Evolutionary conservation across 2,113 vertebrate species (phyloP), one percentile per base, ranked within the genome.

Genomic region (Scalopus aquaticus): DNA sequence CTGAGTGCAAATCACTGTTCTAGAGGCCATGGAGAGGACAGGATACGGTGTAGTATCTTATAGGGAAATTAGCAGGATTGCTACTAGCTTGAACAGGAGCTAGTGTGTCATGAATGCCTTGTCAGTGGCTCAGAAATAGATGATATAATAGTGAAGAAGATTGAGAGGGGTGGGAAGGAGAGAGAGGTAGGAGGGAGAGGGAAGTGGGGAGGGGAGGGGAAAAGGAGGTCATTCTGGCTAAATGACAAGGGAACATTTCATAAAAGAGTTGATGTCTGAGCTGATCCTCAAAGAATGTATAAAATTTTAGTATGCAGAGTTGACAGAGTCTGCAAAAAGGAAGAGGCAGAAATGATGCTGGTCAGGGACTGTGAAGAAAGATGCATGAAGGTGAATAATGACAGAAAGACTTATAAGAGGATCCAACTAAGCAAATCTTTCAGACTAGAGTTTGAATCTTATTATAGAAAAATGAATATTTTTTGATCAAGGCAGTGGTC

Each of bases 381-480:
- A 73, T 72, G 7, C 0, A 3, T 39, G 19, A 60, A 80, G 10
- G 54, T 28, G 3, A 70, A 37, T 9, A 58, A 56, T 82, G 62
- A 81, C 13, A 64, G 39, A 49, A 58, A 80, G 24, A 46, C 9
- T 95, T 93, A 69, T 35, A 69, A 80, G 24, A 62, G 8, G 30
- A 82, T 91, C 49, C 32, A 79, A 32, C 69, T 70, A 84, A 22
- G 30, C 10, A 91, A 81, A 82, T 77, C 44, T 67, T 62, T 39
- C 60, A 85, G 91, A n/a, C 46, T 81, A 46, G 49, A n/a, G 0
- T 88, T 64, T 93, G 46, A 81, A 77, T 4, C 28, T 51, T 85
- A 56, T 87, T 79, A 24, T 64, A 92, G 87, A 54, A 74, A 85
- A 77, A 92, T 72, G 19, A 92, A 92, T 49, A 49, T 10, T 10